Conservation (phyloP, 2,888 invertebrate genomes). For the Ariolimax columbianus region DNA sequence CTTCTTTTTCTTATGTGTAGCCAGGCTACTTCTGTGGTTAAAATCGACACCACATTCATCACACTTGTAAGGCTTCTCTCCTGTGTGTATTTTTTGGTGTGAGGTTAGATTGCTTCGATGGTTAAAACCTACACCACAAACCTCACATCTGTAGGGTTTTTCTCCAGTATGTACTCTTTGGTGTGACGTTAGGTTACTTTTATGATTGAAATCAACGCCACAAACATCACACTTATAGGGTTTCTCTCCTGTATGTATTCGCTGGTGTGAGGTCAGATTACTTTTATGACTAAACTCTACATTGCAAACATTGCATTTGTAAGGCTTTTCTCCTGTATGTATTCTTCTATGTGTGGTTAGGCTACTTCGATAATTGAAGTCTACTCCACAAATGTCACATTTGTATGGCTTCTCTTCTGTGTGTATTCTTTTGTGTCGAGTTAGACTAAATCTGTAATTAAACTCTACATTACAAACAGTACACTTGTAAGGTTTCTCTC, state of each 20-base stretch:
- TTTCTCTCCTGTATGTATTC: constrained; percentile 10
- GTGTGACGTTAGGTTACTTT: constrained; percentile 13
- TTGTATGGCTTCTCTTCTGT: constrained; percentile 15
- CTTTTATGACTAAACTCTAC: constrained; percentile 24
- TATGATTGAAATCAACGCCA: neutral
- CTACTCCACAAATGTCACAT: constrained; percentile 1
- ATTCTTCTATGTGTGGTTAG: constrained; percentile 8
- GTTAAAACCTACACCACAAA: constrained; percentile 16
- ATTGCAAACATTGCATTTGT: constrained; percentile 15
- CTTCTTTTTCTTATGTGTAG: constrained; percentile 6
- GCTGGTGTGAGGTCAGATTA: neutral
- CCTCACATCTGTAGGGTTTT: constrained; percentile 18
- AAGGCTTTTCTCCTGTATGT: neutral
- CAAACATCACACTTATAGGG: constrained; percentile 20
- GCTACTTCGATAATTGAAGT: constrained; percentile 4
- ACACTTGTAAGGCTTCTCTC: constrained; percentile 17
- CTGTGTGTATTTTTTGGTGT: constrained; percentile 2
- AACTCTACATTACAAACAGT: constrained; percentile 13
- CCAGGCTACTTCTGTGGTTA: constrained; percentile 11
- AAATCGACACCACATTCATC: neutral
- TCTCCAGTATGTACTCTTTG: constrained; percentile 19
- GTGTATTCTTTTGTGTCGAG: constrained; percentile 16
- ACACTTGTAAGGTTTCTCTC: constrained; percentile 23
- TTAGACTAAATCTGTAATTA: constrained; percentile 23
- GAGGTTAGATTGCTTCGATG: constrained; percentile 6